These are phyloP conservation scores for Limnodromus scolopaceus DNA, from an alignment of 2,797 vertebrate species.

Conservation along the genomic window DNA sequence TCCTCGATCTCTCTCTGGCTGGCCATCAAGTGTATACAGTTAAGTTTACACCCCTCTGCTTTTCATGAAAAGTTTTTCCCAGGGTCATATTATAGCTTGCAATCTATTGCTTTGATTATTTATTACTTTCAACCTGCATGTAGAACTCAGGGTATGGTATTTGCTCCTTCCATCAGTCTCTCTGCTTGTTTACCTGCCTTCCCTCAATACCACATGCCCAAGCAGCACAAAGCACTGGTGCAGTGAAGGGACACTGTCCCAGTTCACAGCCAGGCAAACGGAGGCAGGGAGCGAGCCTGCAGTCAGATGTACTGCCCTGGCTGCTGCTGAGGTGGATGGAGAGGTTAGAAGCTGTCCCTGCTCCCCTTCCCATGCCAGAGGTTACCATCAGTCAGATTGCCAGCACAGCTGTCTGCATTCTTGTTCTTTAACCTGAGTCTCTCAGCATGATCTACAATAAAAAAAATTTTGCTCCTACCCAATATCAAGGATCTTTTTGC, in stretches of 20 bases:
- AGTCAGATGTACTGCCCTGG: neutral
- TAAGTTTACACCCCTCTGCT: neutral
- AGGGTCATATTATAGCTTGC: neutral
- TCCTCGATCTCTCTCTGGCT: neutral
- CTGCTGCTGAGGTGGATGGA: neutral
- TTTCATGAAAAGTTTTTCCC: neutral
- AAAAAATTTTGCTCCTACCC: neutral
- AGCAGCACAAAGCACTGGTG: accelerated
- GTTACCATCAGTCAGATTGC: neutral
- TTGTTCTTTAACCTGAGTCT: neutral
- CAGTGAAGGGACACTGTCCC: neutral
- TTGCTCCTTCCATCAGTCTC: neutral
- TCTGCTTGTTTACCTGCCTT: neutral
- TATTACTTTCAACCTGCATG: neutral
- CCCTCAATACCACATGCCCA: neutral
- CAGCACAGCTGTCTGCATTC: accelerated
- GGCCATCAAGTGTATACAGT: neutral
- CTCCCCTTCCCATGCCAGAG: neutral
- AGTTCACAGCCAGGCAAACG: neutral
- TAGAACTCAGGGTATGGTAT: neutral
- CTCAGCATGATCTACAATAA: accelerated
- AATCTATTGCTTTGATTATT: neutral
- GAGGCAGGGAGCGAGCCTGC: neutral
- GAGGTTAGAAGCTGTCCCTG: neutral
- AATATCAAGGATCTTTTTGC: neutral